phyloP scores from a whole-genome alignment of 1,140 invertebrate genomes.

The Tetramorium parvispinum region DNA sequence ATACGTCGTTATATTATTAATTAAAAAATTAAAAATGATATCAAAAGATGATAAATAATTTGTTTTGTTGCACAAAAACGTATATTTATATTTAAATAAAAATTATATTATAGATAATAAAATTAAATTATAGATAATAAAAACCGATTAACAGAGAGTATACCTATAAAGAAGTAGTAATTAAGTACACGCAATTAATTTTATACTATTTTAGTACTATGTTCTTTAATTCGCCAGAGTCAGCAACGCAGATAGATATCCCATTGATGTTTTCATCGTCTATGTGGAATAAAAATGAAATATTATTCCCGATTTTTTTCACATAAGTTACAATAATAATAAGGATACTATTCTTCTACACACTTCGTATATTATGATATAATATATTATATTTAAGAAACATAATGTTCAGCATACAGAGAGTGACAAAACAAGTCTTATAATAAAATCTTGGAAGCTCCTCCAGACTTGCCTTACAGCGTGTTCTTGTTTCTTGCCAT shows the following conservation, averaged over 20 bases:
- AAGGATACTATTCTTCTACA: neutral
- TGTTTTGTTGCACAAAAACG: neutral
- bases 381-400: neutral
- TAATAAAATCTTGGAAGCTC: too few species aligned
- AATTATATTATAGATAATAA: neutral
- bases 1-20: neutral
- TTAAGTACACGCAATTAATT: neutral
- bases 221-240: neutral
- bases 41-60: neutral
- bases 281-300: neutral
- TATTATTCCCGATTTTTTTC: neutral
- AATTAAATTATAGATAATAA: neutral
- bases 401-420: neutral
- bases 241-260: slow-evolving; percentile 19
- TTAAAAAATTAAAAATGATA: neutral
- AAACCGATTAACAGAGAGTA: neutral
- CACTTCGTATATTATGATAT: neutral
- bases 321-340: neutral
- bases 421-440: too few species aligned
- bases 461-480: too few species aligned
- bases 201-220: neutral
- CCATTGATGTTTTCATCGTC: slow-evolving; percentile 9
- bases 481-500: too few species aligned
- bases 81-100: neutral
- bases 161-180: neutral